Conservation (phyloP, 2,888 invertebrate genomes). For the Periphyllus acericola region DNA sequence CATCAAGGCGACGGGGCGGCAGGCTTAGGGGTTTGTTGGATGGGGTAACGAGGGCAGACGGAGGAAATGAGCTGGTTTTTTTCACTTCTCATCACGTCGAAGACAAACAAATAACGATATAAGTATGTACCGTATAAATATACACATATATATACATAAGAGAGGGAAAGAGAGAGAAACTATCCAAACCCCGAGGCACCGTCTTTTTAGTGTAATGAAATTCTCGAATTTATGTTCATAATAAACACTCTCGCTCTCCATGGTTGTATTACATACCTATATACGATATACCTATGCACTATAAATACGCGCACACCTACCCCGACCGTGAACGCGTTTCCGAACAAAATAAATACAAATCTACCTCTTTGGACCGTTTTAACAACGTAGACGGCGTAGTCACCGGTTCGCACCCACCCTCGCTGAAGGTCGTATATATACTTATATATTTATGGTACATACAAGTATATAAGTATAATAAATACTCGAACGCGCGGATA, state of each 20-base stretch:
- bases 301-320: background rate
- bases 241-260: background rate
- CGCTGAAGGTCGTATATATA: no score
- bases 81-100: background rate
- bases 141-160: background rate
- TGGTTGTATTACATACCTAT: background rate
- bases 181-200: background rate
- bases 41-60: background rate
- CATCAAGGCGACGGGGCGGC: no score
- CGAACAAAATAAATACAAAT: background rate
- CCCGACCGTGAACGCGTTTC: background rate
- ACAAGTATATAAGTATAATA: no score
- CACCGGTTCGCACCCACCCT: no score
- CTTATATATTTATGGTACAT: no score
- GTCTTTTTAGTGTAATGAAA: conserved; percentile 8
- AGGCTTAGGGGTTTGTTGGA: background rate
- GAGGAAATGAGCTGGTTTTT: background rate
- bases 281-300: no score
- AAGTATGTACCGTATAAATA: background rate
- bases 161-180: background rate
- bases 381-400: background rate
- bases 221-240: background rate
- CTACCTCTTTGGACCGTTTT: no score
- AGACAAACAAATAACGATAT: background rate
- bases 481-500: no score